Base-by-base conservation (phyloP, 2,113 vertebrate genomes). In the Peromyscus californicus region DNA sequence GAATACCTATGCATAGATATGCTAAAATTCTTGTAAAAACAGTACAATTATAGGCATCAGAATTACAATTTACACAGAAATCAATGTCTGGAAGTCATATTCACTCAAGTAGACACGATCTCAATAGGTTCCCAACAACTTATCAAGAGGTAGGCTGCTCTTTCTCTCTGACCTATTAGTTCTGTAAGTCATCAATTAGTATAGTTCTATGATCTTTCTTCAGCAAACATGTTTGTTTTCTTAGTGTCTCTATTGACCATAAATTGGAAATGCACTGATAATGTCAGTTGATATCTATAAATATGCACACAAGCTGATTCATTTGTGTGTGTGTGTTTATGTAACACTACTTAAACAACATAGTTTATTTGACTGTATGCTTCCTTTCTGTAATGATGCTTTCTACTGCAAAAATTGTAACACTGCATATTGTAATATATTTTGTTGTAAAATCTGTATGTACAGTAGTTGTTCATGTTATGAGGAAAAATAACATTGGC, bases 381-480 rank as follows among this genome's bases (percentile, higher is more conserved):
- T 39, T 61, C 22, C 10, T 67, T 67, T 48, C 16, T 48, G 4
- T 86, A 33, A 9, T 33, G 29, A 67, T 67, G 31, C 48, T 48
- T 48, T 67, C 17, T 22, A 69, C 5, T 69, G 42, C 10, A 21
- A 33, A 65, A 67, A 36, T 22, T 33, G 22, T 21, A 80, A 16
- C 4, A 45, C 1, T 21, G 26, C 5, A 65, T 85, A 45, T 19
- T 45, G 19, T 45, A 65, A n/a, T 31, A 67, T 45, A 31, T 83
- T n/a, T 92, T 87, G 3, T 76, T 94, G 86, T 59, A 67, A 89
- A 97, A 79, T 80, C 29, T 76, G 13, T 76, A 19, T 54, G 11
- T 6, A 31, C 1, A 39, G 2, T 61, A 45, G 72, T 31, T 93
- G 70, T 29, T 12, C 67, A 69, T 70, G 5, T 79, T 79, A 93